Conservation (phyloP, 2,888 invertebrate genomes). For the Euproctis similis region DNA sequence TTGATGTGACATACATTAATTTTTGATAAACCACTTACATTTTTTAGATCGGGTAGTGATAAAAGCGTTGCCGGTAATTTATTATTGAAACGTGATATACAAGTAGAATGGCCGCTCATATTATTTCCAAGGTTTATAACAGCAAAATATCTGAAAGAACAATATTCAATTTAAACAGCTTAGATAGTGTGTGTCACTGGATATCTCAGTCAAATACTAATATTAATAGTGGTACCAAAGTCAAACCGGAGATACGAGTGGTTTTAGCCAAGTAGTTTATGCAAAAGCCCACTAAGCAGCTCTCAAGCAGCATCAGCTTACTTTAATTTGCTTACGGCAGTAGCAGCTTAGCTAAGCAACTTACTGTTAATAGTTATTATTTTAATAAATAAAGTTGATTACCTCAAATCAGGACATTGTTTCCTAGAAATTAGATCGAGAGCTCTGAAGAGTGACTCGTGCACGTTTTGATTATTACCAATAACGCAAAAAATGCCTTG, state of each 20-base stretch:
- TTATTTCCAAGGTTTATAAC: constrained; percentile 1
- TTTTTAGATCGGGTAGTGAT: constrained; percentile 1
- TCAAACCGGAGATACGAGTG: no score
- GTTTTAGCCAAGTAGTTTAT: no score
- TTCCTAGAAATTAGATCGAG: constrained; percentile 1
- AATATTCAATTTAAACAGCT: no score
- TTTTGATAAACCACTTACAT: constrained; percentile 1
- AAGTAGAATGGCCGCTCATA: constrained; percentile 1
- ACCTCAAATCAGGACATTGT: constrained; percentile 2
- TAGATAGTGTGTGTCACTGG: no score
- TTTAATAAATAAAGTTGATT: background rate
- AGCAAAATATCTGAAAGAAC: constrained; percentile 2
- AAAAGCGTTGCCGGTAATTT: constrained; percentile 2
- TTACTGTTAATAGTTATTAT: background rate
- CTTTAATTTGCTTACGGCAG: no score
- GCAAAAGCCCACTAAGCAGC: no score
- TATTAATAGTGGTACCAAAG: no score
- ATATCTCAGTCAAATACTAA: no score
- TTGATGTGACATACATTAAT: no score
- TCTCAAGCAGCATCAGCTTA: no score
- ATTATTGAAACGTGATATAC: background rate
- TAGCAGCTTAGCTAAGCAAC: no score
- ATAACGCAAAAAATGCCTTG: constrained; percentile 4
- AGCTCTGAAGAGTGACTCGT: background rate
- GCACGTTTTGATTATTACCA: background rate